These are phyloP conservation scores for Hirtodrosophila alboralis DNA, from an alignment of 2,888 invertebrate species.

Conservation along the genomic window DNA sequence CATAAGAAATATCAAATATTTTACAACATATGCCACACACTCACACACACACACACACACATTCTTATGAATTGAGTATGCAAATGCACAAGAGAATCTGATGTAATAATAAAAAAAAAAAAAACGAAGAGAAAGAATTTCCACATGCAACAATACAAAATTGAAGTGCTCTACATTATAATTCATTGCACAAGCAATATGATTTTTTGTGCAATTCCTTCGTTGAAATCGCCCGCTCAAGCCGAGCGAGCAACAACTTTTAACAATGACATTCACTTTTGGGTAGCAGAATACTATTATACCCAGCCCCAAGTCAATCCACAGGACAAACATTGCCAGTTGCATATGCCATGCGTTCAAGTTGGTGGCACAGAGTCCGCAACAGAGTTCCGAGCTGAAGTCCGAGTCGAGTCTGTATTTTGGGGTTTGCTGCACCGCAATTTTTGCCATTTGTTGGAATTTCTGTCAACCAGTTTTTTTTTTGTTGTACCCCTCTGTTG, in stretches of 20 bases:
- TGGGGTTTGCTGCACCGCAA: constrained; percentile 33
- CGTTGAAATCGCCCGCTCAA: constrained; percentile 25
- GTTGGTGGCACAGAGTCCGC: constrained; percentile 24
- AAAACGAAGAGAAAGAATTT: constrained; percentile 24
- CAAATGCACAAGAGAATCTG: constrained; percentile 37
- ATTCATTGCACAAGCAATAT: constrained; percentile 66
- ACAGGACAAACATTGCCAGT: constrained; percentile 37
- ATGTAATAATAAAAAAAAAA: constrained; percentile 1
- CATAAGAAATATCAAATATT: constrained; percentile 5
- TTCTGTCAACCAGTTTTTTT: constrained; percentile 29
- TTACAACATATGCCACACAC: too few relatives aligned
- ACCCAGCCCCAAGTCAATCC: background rate
- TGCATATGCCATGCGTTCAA: constrained; percentile 56
- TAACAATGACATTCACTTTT: constrained; percentile 63
- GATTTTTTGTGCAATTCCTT: constrained; percentile 47
- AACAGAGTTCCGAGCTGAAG: constrained; percentile 8
- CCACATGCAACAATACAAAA: constrained; percentile 54
- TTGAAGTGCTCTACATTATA: constrained; percentile 65
- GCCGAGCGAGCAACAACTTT: constrained; percentile 39
- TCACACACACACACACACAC: constrained; percentile 1
- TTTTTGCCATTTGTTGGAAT: constrained; percentile 59
- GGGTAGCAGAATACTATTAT: constrained; percentile 25
- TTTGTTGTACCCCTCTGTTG: constrained; percentile 9
- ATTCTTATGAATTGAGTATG: constrained; percentile 28
- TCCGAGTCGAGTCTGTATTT: constrained; percentile 8